These are phyloP conservation scores for Eolophus roseicapilla DNA, from an alignment of 2,113 vertebrate genomes.

Conservation along the genomic window DNA sequence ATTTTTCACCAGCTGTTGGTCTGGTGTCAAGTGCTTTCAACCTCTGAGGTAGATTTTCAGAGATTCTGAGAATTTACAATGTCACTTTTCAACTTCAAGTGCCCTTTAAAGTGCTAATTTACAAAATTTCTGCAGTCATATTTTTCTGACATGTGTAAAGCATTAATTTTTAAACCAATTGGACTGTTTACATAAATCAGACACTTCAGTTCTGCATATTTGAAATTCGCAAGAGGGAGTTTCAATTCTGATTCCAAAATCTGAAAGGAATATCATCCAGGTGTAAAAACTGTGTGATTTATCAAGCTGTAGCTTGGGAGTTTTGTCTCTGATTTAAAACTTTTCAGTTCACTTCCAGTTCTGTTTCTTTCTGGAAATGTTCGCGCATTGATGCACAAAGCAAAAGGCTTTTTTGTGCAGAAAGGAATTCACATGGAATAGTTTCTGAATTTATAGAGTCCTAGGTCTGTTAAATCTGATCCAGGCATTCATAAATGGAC, in stretches of 20 bases:
- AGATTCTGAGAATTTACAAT: background rate
- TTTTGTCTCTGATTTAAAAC: background rate
- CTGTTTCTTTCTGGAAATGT: background rate
- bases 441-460: background rate
- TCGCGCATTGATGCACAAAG: background rate
- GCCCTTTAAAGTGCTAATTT: background rate
- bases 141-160: background rate
- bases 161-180: background rate
- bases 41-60: background rate
- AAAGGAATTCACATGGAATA: background rate
- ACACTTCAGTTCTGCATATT: background rate
- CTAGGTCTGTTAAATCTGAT: background rate
- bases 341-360: background rate
- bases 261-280: background rate
- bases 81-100: background rate
- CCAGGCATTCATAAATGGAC: background rate
- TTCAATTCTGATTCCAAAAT: background rate
- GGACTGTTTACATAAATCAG: background rate
- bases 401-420: background rate
- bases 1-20: background rate
- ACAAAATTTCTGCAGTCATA: background rate
- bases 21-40: background rate
- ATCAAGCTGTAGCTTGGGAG: background rate
- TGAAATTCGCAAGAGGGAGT: background rate
- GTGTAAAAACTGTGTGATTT: background rate